phyloP scores from a whole-genome alignment of 1,140 invertebrate genomes.

The Megalonaias nervosa region DNA sequence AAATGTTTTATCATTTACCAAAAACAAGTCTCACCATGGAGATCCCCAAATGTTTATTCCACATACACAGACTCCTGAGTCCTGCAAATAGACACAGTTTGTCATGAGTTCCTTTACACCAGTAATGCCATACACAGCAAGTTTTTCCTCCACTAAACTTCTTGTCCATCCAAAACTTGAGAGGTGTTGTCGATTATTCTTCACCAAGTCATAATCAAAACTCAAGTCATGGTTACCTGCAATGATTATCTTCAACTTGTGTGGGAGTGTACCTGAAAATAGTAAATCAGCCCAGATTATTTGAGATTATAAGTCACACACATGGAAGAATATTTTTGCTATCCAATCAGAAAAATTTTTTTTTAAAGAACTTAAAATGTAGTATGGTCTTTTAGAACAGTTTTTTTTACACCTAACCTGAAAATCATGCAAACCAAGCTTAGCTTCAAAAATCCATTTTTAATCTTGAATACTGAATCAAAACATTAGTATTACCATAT shows the following conservation, averaged over 20 bases:
- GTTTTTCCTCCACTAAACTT: slow-evolving; percentile 4
- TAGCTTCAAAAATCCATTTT: too few species aligned
- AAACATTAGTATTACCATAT: too few species aligned
- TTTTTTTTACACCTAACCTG: neutral
- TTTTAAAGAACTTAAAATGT: neutral
- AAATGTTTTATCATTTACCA: too few species aligned
- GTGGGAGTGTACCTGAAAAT: slow-evolving; percentile 78
- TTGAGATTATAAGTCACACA: neutral
- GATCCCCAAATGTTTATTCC: slow-evolving; percentile 88
- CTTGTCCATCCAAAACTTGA: neutral
- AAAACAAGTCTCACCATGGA: slow-evolving; percentile 77
- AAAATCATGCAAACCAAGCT: neutral
- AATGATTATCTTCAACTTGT: slow-evolving; percentile 89
- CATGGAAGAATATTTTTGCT: neutral
- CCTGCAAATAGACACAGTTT: slow-evolving; percentile 86
- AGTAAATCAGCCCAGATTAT: slow-evolving; percentile 1
- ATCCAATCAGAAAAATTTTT: neutral
- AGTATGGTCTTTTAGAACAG: neutral
- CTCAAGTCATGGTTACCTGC: slow-evolving; percentile 92
- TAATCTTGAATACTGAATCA: too few species aligned
- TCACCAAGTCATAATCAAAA: slow-evolving; percentile 76
- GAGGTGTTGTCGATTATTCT: slow-evolving; percentile 22
- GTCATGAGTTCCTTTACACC: slow-evolving; percentile 73
- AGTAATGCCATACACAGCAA: slow-evolving; percentile 29
- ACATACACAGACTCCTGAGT: slow-evolving; percentile 78